Percentiles rank a stretch among this genome's conserved stretches.
Evolutionary conservation across 1,140 invertebrate species (phyloP).

Genomic region (Eupeodes corollae): DNA sequence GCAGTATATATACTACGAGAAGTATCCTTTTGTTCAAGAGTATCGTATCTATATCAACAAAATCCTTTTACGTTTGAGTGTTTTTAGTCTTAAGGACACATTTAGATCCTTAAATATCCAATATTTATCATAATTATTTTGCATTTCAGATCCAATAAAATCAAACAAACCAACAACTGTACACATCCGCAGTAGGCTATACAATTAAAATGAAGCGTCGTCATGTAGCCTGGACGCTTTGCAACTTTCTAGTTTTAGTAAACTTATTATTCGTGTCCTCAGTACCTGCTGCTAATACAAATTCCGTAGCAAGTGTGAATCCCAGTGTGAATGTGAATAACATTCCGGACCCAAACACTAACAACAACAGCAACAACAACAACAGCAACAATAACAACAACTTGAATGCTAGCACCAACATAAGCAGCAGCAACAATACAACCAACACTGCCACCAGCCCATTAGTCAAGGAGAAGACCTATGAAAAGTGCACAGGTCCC

Average conservation of each 20-base stretch:
- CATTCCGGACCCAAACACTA: background rate
- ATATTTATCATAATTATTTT: too few species aligned
- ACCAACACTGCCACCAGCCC: slow-evolving; percentile 6
- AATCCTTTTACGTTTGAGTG: too few species aligned
- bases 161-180: too few species aligned
- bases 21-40: too few species aligned
- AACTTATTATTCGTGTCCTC: background rate
- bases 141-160: too few species aligned
- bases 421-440: slow-evolving; percentile 3
- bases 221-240: background rate
- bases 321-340: background rate
- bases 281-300: too few species aligned
- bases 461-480: slow-evolving; percentile 23
- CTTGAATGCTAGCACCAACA: background rate
- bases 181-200: background rate
- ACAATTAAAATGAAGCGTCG: background rate
- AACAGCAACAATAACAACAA: background rate
- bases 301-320: too few species aligned
- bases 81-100: too few species aligned
- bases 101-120: too few species aligned
- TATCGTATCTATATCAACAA: too few species aligned
- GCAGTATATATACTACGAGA: too few species aligned
- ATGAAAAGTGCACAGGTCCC: slow-evolving; percentile 30
- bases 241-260: background rate
- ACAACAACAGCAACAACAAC: slow-evolving; percentile 3